Percentiles rank a stretch among this genome's conserved stretches.
Conservation (phyloP, 2,113 vertebrate genomes). For the Aleadryas rufinucha region DNA sequence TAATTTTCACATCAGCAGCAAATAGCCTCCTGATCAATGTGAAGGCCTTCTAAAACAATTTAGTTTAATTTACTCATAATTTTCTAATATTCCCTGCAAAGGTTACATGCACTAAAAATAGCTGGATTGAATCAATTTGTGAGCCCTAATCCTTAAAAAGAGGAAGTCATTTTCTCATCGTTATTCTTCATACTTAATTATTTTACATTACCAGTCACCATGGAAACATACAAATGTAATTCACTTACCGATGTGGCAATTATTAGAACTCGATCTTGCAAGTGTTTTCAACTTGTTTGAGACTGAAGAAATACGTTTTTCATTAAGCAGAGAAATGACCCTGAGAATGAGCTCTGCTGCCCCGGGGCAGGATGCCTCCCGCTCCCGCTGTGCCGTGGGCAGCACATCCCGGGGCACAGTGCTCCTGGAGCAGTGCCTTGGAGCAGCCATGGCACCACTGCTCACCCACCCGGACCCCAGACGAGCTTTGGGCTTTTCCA, state of each 20-base stretch:
- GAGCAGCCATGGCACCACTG: neutral
- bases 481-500: neutral
- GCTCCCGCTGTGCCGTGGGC: rapidly evolving
- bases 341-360: neutral
- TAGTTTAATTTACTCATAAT: constrained; percentile 53
- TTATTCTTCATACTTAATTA: constrained; percentile 74
- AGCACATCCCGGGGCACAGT: rapidly evolving
- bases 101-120: constrained; percentile 69
- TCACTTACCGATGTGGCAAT: constrained; percentile 43
- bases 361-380: neutral
- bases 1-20: constrained; percentile 37
- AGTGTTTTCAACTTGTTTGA: constrained; percentile 53
- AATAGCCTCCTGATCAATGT: constrained; percentile 33
- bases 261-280: constrained; percentile 50
- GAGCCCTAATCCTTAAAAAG: constrained; percentile 70
- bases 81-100: constrained; percentile 59
- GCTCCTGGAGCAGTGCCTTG: neutral
- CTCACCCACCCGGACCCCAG: rapidly evolving
- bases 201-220: constrained; percentile 72
- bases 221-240: constrained; percentile 68
- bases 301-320: constrained; percentile 27
- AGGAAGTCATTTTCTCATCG: constrained; percentile 74
- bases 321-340: neutral
- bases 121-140: constrained; percentile 67
- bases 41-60: constrained; percentile 51